Percentiles rank a stretch among this genome's conserved stretches.
Conservation (phyloP, 2,113 vertebrate species). For the Dicerorhinus sumatrensis region DNA sequence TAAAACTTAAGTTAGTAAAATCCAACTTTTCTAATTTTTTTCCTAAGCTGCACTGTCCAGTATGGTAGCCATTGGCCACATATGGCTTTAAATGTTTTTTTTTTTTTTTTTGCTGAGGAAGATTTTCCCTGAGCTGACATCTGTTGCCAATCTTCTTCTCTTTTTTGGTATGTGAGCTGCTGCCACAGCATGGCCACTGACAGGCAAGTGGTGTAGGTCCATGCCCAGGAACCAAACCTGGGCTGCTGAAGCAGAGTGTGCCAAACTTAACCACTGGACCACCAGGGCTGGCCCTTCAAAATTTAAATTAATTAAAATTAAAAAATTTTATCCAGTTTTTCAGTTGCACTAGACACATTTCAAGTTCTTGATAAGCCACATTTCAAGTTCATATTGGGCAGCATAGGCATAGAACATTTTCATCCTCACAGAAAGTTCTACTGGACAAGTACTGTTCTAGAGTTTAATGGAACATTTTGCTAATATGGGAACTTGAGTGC, state of each 20-base stretch:
- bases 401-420: background rate
- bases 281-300: background rate
- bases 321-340: background rate
- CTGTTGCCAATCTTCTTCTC: no score
- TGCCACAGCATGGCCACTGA: no score
- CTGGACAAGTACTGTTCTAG: background rate
- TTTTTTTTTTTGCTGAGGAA: no score
- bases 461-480: background rate
- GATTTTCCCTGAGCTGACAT: no score
- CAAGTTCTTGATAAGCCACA: background rate
- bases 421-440: background rate
- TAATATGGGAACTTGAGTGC: background rate
- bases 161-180: no score
- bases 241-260: no score
- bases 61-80: background rate
- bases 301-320: background rate
- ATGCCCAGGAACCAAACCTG: no score
- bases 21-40: background rate
- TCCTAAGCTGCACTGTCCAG: background rate
- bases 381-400: fast-evolving
- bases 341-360: no score
- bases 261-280: no score
- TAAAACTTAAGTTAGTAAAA: background rate
- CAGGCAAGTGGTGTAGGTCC: no score
- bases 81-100: background rate